Conservation (phyloP, 2,888 invertebrate genomes). For the Pseudococcus jackbeardsleyi region DNA sequence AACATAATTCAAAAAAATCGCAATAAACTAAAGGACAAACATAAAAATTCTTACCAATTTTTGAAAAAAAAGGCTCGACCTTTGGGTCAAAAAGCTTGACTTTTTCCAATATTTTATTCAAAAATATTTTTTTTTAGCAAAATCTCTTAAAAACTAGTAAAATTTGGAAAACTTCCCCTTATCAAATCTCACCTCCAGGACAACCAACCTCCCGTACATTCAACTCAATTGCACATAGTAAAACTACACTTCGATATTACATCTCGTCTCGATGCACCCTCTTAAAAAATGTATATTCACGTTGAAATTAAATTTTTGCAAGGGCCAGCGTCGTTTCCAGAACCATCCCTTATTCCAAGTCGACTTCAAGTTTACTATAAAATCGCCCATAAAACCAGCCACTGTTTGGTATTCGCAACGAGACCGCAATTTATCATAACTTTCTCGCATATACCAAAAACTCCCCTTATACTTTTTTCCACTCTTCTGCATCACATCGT, state of each 20-base stretch:
- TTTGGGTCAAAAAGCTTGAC: too few species aligned
- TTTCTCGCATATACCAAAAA: neutral
- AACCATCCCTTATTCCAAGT: neutral
- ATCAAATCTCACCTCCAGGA: neutral
- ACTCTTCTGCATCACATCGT: neutral
- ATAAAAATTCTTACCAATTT: too few species aligned
- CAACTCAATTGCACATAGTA: neutral
- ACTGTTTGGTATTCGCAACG: slow-evolving; percentile 25
- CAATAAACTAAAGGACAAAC: too few species aligned
- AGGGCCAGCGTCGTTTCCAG: neutral
- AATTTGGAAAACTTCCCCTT: neutral
- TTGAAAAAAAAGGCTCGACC: too few species aligned
- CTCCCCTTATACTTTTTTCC: neutral
- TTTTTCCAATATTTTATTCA: too few species aligned
- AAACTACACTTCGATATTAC: slow-evolving; percentile 18
- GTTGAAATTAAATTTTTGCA: slow-evolving; percentile 25
- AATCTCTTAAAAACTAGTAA: too few species aligned
- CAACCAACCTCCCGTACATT: neutral
- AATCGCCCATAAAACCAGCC: slow-evolving; percentile 31
- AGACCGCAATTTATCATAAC: slow-evolving; percentile 31
- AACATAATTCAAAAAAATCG: too few species aligned
- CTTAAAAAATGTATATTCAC: neutral
- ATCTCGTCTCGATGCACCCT: neutral
- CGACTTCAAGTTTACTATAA: neutral
- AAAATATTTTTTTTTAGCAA: too few species aligned